Percentiles rank a stretch among this genome's conserved stretches.
phyloP scores from a whole-genome alignment of 92 coral and sea anemone species.

The Epizoanthus rinbou region DNA sequence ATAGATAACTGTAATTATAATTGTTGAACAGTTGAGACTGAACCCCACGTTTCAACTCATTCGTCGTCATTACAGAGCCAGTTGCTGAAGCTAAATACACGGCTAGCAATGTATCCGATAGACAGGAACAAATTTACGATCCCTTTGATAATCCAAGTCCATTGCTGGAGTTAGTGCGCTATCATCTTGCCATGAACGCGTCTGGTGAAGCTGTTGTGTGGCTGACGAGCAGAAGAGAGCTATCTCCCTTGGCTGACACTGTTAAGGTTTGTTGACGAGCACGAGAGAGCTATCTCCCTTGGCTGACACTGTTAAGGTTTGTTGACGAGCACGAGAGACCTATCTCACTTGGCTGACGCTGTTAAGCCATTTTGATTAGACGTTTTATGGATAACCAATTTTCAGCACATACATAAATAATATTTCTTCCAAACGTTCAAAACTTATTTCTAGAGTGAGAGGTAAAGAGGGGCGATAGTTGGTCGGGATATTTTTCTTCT shows the following conservation, averaged over 20 bases:
- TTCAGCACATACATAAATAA: no score
- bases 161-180: neutral
- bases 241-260: neutral
- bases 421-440: no score
- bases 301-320: neutral
- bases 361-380: neutral
- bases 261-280: neutral
- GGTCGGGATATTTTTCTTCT: no score
- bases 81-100: neutral
- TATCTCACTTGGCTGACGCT: neutral
- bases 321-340: neutral
- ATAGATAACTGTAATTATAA: no score
- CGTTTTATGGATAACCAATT: no score
- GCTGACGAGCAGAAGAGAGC: neutral
- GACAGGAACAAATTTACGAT: neutral
- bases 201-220: conserved; percentile 3
- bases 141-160: neutral
- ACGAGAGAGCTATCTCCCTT: no score
- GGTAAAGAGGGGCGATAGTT: no score
- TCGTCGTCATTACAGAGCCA: neutral
- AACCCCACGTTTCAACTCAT: no score
- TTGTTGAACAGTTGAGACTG: no score
- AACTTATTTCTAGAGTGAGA: no score
- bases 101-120: neutral
- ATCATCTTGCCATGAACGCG: neutral